Base-by-base conservation (phyloP, 2,113 vertebrate genomes). In the Erinaceus europaeus region DNA sequence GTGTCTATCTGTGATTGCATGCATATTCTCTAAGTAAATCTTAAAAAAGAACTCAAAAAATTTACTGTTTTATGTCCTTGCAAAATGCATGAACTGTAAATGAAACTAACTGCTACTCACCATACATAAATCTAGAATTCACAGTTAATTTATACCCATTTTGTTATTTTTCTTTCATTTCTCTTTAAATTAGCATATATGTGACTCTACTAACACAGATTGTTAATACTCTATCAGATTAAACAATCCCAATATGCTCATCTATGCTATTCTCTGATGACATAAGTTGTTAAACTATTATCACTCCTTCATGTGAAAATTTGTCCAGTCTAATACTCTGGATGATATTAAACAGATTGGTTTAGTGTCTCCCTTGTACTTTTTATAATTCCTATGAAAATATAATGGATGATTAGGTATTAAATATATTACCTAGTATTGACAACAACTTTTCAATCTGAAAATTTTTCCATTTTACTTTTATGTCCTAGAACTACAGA, bases 61-160 rank as follows among this genome's bases (percentile, higher is more conserved):
- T 34, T 78, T 75, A 52, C 7, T 71, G 50, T 61, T 69, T 50
- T 12, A 46, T 57, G 34, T 57, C n/a, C 52, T 74, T 87, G 10
- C 38, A 84, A 32, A 76, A 57, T 64, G 23, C 88, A 23, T 21
- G 71, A 18, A 88, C 81, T 88, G 67, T 23, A 75, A 83, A 81
- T 25, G 2, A 40, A 75, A 23, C 29, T 76, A 32, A 75, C 20
- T 6, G 6, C 65, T 55, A 1, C n/a, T 21, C 8, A 59, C 27
- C 23, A 15, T 8, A 80, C 1, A 46, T 34, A 65, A 72, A 75
- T 9, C 64, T 52, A 69, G 34, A 67, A 73, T 61, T 82, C n/a
- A 68, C 23, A 69, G 34, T 29, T 69, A 71, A 57, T 4, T 23
- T 73, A 84, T 50, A 1, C 4, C 6, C 17, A 50, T 48, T 52